A percentile compares a stretch with the other conserved stretches of the same genome.
Evolutionary conservation across 2,113 vertebrate species (phyloP).

Genomic region (Parotia lawesii): DNA sequence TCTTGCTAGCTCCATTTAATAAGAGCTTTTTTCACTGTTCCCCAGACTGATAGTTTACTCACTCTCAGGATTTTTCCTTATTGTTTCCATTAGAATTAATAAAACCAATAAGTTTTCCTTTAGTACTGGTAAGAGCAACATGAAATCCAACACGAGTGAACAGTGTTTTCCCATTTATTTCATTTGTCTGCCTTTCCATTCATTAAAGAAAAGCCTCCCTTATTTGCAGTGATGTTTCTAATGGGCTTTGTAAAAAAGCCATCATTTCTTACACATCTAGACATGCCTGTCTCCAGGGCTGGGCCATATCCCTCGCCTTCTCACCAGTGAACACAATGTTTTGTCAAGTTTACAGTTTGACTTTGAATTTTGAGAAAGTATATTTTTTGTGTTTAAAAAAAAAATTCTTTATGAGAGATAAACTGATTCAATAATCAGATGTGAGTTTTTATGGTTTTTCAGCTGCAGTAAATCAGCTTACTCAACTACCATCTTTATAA

Average conservation of each 20-base stretch:
- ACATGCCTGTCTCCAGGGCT: background rate
- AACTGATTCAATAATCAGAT: background rate
- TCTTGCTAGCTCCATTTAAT: background rate
- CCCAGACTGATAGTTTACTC: background rate
- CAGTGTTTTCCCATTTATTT: background rate
- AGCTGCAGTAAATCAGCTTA: background rate
- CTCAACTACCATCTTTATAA: background rate
- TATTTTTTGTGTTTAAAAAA: background rate
- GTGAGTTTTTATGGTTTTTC: background rate
- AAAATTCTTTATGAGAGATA: background rate
- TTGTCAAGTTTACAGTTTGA: background rate
- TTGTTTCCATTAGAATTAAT: background rate
- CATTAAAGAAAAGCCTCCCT: background rate
- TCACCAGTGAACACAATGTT: background rate
- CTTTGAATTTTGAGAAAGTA: background rate
- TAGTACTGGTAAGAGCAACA: background rate
- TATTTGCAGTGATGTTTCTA: background rate
- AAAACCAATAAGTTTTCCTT: background rate
- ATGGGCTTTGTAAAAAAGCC: background rate
- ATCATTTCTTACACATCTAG: background rate
- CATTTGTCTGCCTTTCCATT: background rate
- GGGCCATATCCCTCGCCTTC: background rate
- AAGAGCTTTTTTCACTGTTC: background rate
- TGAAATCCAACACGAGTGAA: accelerated
- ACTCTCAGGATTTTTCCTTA: background rate